Evolutionary conservation across 1,140 invertebrate species (phyloP), one percentile per base, ranked within the genome.

Genomic region (Papilio glaucus): DNA sequence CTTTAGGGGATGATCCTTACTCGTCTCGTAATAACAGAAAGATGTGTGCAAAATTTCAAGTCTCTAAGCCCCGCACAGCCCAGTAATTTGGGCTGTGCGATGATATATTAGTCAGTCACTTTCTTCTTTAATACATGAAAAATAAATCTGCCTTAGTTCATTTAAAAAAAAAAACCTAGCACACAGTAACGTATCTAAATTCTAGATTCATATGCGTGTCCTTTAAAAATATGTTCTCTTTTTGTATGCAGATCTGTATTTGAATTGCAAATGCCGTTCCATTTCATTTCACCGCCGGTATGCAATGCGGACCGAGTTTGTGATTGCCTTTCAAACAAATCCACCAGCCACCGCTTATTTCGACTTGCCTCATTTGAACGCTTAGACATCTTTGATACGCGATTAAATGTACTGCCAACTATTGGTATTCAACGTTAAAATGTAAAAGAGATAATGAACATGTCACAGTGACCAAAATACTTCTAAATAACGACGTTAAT

Each of bases 251-350:
- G 67, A 53, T 69, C n/a, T 37, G 9, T 33, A 33, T 69, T 53
- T 69, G 67, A 69, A 69, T 69, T 69, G 67, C 67, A 53, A 69
- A 69, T 69, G n/a, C 2, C 29, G 26, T 53, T 53, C 42, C 26
- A 45, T 68, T 41, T 69, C 67, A 37, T 69, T 53, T 69, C 42
- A 29, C 13, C n/a, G 21, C 0, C 10, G 42, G 67, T 37, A 69
- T 69, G 67, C 42, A 18, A 69, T 69, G 29, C 18, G 67, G 29
- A 69, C 33, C 26, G 29, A 69, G 67, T 69, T 69, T 69, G 45
- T 69, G 67, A 69, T 69, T 69, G 29, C 67, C 45, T 53, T 33
- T 49, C 45, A 49, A 69, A 69, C 42, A 33, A n/a, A 15, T 21
- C 45, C 15, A 4, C 21, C 0, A 15, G 21, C 45, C 15, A 4